These are phyloP conservation scores for Zaprionus taronus DNA, from an alignment of 1,140 invertebrate species.

Conservation along the genomic window DNA sequence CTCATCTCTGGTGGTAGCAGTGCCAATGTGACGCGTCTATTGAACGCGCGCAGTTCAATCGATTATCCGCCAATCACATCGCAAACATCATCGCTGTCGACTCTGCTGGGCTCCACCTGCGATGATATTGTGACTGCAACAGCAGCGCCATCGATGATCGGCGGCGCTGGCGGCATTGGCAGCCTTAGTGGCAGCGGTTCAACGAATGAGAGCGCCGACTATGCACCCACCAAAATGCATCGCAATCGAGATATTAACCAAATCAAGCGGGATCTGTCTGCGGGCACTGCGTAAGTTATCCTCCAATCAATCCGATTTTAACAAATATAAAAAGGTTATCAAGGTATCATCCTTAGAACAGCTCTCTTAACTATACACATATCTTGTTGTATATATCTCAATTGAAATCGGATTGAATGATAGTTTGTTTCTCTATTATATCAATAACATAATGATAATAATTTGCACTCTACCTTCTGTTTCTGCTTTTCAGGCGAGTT, in stretches of 20 bases:
- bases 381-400: not conserved
- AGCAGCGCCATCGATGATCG: slow-evolving; percentile 68
- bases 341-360: too few species aligned
- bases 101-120: slow-evolving; percentile 70
- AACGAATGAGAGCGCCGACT: slow-evolving; percentile 68
- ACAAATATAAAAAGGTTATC: too few species aligned
- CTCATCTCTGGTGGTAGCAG: slow-evolving; percentile 29
- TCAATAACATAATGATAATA: not conserved
- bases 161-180: slow-evolving; percentile 37
- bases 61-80: slow-evolving; percentile 69
- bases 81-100: slow-evolving; percentile 69
- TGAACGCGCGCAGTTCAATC: slow-evolving; percentile 53
- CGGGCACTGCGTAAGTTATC: slow-evolving; percentile 78
- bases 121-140: slow-evolving; percentile 78
- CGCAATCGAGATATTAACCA: slow-evolving; percentile 81
- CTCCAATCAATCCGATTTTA: not conserved
- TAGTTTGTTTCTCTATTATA: not conserved
- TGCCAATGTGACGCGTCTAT: slow-evolving; percentile 50
- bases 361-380: too few species aligned
- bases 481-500: slow-evolving; percentile 88
- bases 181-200: slow-evolving; percentile 62
- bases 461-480: not conserved
- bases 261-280: slow-evolving; percentile 77
- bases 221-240: slow-evolving; percentile 82
- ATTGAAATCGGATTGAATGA: not conserved